Evolutionary conservation across 2,888 invertebrate genomes (phyloP), one percentile per base, ranked within the genome.

Genomic region (Epirrhoe tristata): DNA sequence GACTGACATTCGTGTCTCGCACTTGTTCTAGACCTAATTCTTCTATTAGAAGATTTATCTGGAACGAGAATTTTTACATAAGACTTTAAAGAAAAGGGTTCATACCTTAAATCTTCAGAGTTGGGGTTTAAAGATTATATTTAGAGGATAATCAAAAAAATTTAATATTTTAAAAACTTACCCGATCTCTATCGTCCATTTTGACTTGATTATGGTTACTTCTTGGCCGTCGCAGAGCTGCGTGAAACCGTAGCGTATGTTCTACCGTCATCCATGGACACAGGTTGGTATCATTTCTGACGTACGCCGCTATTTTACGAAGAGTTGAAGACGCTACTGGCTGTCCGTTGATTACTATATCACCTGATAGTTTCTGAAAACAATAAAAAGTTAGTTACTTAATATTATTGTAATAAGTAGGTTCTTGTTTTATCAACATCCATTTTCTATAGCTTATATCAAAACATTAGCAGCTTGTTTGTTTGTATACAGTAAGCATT

Each of bases 1-100:
- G 95, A 43, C 96, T 96, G 0, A 98, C 97, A 78, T 97, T 95
- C 3, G 98, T 97, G 80, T 98, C 96, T 69, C 97, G 94, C 5
- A 98, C 98, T 85, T 98, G 97, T 76, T 97, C 97, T 69, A 99
- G 90, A 0, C 98, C 98, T 72, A 99, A 91, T 83, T 98, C 98
- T 92, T 98, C 98, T 76, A 99, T 96, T 34, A 99, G 91, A 36
- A 97, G 95, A 82, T 97, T 96, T 89, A 98, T 97, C 97, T 97
- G 89, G 12, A 93, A 92, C 54, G 12, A 43, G 4, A 43, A 12
- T 12, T 39, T 3, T 39, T 39, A 7, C 10, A 39, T 8, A 12
- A 43, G 12, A 12, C 4, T 2, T 12, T 43, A 12, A 43, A 43
- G 12, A 43, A 43, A 43, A n/a, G n/a, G n/a, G n/a, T n/a, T n/a